Percentiles rank a stretch among this genome's conserved stretches.
phyloP scores from a whole-genome alignment of 2,797 vertebrate species.

The Acestrorhynchus altus region DNA sequence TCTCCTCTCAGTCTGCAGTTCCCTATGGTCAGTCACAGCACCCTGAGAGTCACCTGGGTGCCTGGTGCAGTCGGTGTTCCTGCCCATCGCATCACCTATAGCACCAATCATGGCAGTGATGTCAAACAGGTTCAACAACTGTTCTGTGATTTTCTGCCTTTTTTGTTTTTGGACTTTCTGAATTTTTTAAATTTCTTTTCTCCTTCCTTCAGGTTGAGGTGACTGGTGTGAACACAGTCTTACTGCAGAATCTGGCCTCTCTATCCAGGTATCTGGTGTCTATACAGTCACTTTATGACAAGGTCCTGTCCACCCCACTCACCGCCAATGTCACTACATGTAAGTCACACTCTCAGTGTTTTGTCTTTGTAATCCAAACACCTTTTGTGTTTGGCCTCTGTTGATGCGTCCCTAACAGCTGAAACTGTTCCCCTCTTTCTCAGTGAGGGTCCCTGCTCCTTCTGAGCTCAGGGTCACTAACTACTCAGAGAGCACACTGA shows the following conservation, averaged over 20 bases:
- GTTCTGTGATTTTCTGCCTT: not conserved
- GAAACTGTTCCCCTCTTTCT: conserved; percentile 28
- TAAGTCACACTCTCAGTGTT: conserved; percentile 71
- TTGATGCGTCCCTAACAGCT: not conserved
- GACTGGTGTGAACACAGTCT: conserved; percentile 78
- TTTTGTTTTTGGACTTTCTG: not conserved
- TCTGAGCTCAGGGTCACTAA: conserved; percentile 84
- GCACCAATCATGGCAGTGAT: conserved; percentile 84
- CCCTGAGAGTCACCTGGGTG: conserved; percentile 85
- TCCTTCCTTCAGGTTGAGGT: conserved; percentile 79
- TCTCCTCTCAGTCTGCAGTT: conserved; percentile 81
- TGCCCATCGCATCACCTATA: conserved; percentile 81
- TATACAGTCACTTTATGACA: conserved; percentile 79
- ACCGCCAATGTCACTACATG: conserved; percentile 87
- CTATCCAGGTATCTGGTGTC: conserved; percentile 87
- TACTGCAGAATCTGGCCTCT: conserved; percentile 86
- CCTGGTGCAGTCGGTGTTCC: conserved; percentile 67
- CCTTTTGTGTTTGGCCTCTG: not conserved
- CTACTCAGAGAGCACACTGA: conserved; percentile 82
- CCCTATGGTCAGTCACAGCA: conserved; percentile 84
- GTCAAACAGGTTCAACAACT: conserved; percentile 79
- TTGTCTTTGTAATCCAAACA: not conserved
- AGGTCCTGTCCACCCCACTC: conserved; percentile 80
- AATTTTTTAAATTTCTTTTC: not conserved
- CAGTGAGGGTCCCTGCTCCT: conserved; percentile 88